phyloP scores from a whole-genome alignment of 1,140 invertebrate species.

The Ylistrum balloti region DNA sequence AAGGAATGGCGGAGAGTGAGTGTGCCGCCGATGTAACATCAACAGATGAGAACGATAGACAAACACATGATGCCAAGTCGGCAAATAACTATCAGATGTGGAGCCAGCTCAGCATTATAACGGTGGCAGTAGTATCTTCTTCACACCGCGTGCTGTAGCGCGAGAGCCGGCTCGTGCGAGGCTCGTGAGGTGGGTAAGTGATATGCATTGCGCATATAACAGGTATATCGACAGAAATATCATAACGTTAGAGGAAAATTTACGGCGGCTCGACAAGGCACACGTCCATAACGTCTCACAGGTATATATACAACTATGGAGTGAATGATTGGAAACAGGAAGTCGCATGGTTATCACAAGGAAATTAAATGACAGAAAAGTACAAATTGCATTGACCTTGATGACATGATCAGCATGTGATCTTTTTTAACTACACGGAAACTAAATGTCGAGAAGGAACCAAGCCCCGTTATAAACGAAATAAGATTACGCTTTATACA shows the following conservation, averaged over 20 bases:
- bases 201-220: slow-evolving; percentile 1
- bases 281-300: not conserved
- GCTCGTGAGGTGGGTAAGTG: slow-evolving; percentile 13
- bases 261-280: not conserved
- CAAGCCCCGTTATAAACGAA: too few relatives aligned
- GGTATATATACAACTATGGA: not conserved
- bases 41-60: slow-evolving; percentile 19
- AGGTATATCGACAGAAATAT: slow-evolving; percentile 16
- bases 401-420: not conserved
- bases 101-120: slow-evolving; percentile 12
- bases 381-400: not conserved
- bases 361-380: not conserved
- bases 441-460: too few relatives aligned
- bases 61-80: slow-evolving; percentile 30
- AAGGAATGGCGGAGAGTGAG: not conserved
- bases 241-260: not conserved
- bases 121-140: not conserved
- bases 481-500: too few relatives aligned
- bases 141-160: slow-evolving; percentile 1
- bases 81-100: slow-evolving; percentile 34
- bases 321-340: slow-evolving; percentile 23
- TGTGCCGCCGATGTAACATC: not conserved
- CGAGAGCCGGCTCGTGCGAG: not conserved
- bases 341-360: not conserved
- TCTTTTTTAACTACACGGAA: not conserved